Evolutionary conservation across 2,888 invertebrate species (phyloP), one percentile per base, ranked within the genome.

Genomic region (Andrena minutula): DNA sequence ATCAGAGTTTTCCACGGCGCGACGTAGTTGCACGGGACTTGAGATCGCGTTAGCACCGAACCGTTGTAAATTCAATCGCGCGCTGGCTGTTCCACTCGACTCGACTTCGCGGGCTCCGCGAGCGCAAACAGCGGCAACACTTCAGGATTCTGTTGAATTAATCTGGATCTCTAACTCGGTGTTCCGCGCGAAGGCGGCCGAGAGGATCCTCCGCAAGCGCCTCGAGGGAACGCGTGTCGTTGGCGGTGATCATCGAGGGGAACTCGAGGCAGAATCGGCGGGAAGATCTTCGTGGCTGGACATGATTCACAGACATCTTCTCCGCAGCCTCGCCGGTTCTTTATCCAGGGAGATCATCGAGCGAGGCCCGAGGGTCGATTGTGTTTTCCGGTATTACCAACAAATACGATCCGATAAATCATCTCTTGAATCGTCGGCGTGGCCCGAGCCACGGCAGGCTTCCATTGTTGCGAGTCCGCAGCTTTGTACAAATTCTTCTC

Each of bases 321-420:
- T 49, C 51, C 7, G 20, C 20, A 20, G 20, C n/a, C 56, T 56
- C 23, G 23, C 4, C 8, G 28, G 7, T 49, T 75, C 73, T 79
- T 69, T 76, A 76, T 80, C 75, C 76, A 41, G 8, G 35, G 60
- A 77, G 75, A 81, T 87, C 80, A 80, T 78, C 83, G 75, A 58
- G 26, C 58, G 32, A 30, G 47, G 23, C 32, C 61, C 63, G 58
- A 32, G n/a, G 26, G 23, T 30, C 82, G 84, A 88, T 88, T 83
- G 85, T 82, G 78, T 63, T 78, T 75, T 77, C 73, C 72, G 68
- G 77, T 80, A 83, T 86, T 81, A 83, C 79, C 79, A 75, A 84
- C 89, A 87, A 89, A 91, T 88, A 88, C 80, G 81, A 64, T 68
- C 68, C 86, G 88, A 91, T 91, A 91, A 89, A 91, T 91, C 91